Base-by-base conservation (phyloP, 2,888 invertebrate species). In the Petrophora chlorosata region DNA sequence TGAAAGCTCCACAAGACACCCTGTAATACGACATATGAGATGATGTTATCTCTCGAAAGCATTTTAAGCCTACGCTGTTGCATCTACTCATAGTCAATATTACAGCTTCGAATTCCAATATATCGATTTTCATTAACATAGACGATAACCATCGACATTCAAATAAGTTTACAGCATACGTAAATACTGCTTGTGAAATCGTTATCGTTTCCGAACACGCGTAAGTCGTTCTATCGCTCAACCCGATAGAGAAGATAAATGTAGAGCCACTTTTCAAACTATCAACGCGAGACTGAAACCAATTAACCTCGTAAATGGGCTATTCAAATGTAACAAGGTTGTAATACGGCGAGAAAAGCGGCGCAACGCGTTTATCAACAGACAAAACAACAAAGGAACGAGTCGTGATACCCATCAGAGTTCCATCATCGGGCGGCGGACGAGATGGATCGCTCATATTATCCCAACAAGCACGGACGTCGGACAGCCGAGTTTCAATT, bases 351-450 rank as follows among this genome's bases (percentile, higher is more conserved):
- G 68, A 71, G 79, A 81, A 75, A 74, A 79, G 76, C 79, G 70
- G 74, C 66, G 74, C 73, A 69, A 67, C 67, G 73, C 74, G 77
- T 85, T 83, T 82, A 87, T 74, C 76, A 79, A 82, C 79, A 68
- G 79, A 76, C 79, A 85, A 84, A 85, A 84, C 80, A 84, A 86
- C 82, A 81, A 80, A 79, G 74, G 67, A 74, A 73, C 76, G 61
- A 82, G 79, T 85, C 87, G 86, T 84, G 84, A 85, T 80, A 79
- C 68, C 79, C 86, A 85, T 88, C 86, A 80, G 76, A 77, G 82
- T 81, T 85, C 86, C 82, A 85, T 85, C 87, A 85, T 79, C 78
- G 74, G 68, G 68, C 67, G 70, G 63, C 72, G 76, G 71, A 70
- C 70, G 77, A 83, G 88, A 90, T 84, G 80, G 85, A 88, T 87